Conservation (phyloP, 2,888 invertebrate genomes). For the Diadromus collaris region DNA sequence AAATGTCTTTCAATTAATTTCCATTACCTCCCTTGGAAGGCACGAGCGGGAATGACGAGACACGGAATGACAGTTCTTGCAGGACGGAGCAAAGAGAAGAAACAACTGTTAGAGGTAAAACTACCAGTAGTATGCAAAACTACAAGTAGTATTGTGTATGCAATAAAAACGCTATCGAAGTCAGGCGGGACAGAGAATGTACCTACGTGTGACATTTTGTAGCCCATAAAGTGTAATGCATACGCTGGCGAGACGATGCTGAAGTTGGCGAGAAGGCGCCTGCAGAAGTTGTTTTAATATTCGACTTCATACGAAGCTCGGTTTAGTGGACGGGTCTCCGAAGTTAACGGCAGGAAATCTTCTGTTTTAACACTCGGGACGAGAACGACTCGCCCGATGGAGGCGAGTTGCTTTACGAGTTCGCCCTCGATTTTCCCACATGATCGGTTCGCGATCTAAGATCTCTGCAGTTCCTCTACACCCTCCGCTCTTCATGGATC, state of each 20-base stretch:
- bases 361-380: background rate
- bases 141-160: background rate
- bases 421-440: slow-evolving; percentile 63
- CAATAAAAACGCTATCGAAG: background rate
- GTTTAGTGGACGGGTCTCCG: background rate
- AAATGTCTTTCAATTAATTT: background rate
- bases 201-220: background rate
- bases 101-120: background rate
- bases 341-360: background rate
- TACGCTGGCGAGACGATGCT: background rate
- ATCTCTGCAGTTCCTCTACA: background rate
- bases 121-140: background rate
- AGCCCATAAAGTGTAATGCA: background rate
- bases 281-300: background rate
- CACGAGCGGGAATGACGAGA: background rate
- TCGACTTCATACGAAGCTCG: slow-evolving; percentile 6
- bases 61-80: no score
- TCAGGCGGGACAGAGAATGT: background rate
- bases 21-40: no score
- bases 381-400: slow-evolving; percentile 26
- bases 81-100: background rate
- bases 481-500: background rate
- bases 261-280: background rate
- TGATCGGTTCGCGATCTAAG: slow-evolving; percentile 50
- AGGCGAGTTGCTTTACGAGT: slow-evolving; percentile 23